Evolutionary conservation across 2,797 vertebrate species (phyloP), one percentile per base, ranked within the genome.

Genomic region (Vultur gryphus): DNA sequence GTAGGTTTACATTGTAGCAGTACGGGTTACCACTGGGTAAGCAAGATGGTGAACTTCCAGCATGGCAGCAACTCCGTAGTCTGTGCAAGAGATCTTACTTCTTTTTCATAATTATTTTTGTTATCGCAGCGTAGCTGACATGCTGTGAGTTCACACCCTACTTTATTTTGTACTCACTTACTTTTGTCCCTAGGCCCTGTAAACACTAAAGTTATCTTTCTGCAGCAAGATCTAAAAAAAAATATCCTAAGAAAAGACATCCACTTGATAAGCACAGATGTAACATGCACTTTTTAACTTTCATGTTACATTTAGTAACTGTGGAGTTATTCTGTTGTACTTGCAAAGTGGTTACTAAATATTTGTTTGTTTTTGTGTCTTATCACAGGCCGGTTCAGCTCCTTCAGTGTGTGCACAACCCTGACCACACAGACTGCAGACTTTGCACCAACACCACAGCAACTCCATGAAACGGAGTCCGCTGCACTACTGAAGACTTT

Each of bases 361-460:
- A n/a, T 49, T 79, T 82, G 31, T 49, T 83, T 58, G 29, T 10
- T 37, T 95, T 87, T 65, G 28, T 95, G 65, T 93, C 71, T 89
- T 80, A 37, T 86, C 57, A 54, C 72, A 98, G 98, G 84, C 95
- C 98, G 10, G 91, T 93, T 75, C 96, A 91, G 64, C 82, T 98
- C 37, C 78, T 98, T 64, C 97, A 98, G 57, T 98, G 98, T 55
- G 95, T 95, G 55, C 84, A 65, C 2, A 94, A 83, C 33, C 91
- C 97, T 39, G 96, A 97, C 10, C 85, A 97, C 16, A 0, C 19
- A 7, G 79, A 83, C 51, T 98, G 98, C 95, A 83, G 35, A 10
- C 52, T 85, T 41, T 98, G 97, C 80, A 64, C 78, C 75, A 86
- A 52, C 57, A 55, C 71, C 76, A n/a, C 25, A 0, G 76, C 91